Evolutionary conservation across 2,797 vertebrate genomes (phyloP).

Genomic region (Macropus fuliginosus): DNA sequence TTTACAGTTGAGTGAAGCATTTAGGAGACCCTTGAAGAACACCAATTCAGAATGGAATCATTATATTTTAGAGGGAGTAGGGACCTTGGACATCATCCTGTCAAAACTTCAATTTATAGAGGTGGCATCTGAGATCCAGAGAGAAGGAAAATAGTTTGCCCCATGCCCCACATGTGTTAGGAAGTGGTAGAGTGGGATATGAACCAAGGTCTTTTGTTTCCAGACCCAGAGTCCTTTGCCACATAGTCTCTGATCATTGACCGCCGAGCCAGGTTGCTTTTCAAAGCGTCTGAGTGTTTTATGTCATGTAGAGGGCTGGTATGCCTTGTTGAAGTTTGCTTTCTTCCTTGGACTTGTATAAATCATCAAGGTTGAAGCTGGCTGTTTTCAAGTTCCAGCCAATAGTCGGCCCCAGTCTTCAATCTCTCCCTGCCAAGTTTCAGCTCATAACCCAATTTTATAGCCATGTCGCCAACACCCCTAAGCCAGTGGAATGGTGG

Average conservation of each 20-base stretch:
- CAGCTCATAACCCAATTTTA: conserved; percentile 53
- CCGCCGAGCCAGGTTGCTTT: background rate
- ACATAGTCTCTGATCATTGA: background rate
- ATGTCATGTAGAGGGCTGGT: conserved; percentile 24
- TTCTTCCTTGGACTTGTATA: conserved; percentile 51
- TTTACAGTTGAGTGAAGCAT: background rate
- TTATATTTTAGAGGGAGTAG: background rate
- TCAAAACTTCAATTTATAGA: background rate
- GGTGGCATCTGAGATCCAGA: background rate
- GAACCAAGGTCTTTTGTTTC: background rate
- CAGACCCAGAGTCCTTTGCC: background rate
- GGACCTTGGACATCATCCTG: background rate
- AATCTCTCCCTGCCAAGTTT: conserved; percentile 51
- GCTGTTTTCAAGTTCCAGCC: conserved; percentile 61
- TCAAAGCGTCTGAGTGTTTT: conserved; percentile 27
- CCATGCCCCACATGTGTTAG: background rate
- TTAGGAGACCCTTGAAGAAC: background rate
- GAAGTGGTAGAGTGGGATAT: background rate
- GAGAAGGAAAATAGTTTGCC: background rate
- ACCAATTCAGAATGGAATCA: background rate
- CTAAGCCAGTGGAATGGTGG: conserved; percentile 53
- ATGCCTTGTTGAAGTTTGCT: conserved; percentile 42
- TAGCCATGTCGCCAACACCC: conserved; percentile 34
- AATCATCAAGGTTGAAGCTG: conserved; percentile 61
- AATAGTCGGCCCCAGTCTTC: conserved; percentile 28